phyloP scores from a whole-genome alignment of 2,888 invertebrate species.

The Ectemnius lituratus region DNA sequence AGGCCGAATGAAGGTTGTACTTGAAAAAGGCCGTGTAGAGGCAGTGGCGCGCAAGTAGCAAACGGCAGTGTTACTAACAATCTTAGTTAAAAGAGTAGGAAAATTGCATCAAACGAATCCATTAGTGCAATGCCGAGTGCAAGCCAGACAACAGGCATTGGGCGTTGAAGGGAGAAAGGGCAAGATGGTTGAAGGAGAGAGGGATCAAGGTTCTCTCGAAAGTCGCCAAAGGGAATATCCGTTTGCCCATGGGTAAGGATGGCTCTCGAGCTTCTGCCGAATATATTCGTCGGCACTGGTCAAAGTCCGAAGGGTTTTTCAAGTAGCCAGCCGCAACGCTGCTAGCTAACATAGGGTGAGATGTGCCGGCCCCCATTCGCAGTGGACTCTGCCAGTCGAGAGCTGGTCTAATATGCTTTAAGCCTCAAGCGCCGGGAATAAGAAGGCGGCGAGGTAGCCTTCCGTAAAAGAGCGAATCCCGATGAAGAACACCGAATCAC shows the following conservation, averaged over 20 bases:
- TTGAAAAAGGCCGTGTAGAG: no score
- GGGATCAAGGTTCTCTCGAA: constrained; percentile 15
- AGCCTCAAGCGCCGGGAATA: constrained; percentile 49
- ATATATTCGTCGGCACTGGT: constrained; percentile 41
- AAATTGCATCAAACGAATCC: constrained; percentile 34
- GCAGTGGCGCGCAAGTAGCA: neutral
- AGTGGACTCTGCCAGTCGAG: constrained; percentile 58
- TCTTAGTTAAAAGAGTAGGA: constrained; percentile 7
- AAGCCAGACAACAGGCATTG: neutral
- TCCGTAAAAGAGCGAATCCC: constrained; percentile 22
- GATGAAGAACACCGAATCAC: constrained; percentile 6
- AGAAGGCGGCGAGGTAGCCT: constrained; percentile 17
- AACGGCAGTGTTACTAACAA: neutral
- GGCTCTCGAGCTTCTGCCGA: constrained; percentile 19
- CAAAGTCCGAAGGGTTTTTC: constrained; percentile 55
- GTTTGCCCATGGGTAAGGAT: constrained; percentile 40
- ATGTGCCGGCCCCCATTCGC: constrained; percentile 56
- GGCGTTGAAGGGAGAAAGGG: no score
- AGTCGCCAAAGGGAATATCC: constrained; percentile 32
- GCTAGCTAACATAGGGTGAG: constrained; percentile 37
- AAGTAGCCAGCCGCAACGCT: constrained; percentile 48
- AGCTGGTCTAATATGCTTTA: constrained; percentile 69
- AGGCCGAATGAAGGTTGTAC: no score
- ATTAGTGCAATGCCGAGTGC: constrained; percentile 28
- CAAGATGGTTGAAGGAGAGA: no score